Evolutionary conservation across 1,140 invertebrate species (phyloP), one percentile per base, ranked within the genome.

Genomic region (Penaeus vannamei): DNA sequence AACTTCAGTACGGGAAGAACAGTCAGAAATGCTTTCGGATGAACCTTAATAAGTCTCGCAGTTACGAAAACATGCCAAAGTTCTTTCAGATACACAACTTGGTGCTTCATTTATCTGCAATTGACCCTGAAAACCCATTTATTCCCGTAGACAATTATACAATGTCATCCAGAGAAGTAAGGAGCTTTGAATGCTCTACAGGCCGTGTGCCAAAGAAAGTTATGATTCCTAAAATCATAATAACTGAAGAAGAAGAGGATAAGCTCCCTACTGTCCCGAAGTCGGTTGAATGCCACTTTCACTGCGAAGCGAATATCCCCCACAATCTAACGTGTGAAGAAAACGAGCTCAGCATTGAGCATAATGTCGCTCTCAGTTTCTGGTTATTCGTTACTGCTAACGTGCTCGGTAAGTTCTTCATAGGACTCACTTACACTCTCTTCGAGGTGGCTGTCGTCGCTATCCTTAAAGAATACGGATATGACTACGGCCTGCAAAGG

Each of bases 401-500:
- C 32, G 76, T 90, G 36, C 53, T 88, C 20, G 60, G 64, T n/a
- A 83, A 84, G 22, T 81, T 91, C 32, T 64, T 86, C 59, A 90
- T 86, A 19, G 89, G 89, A n/a, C 80, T 91, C 22, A 89, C 91
- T 23, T 91, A 91, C 64, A 90, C 89, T 36, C 85, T 90, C 23
- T 90, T 90, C 62, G 87, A 91, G 59, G 86, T 89, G 76, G 90
- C 90, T 4, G 85, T 89, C 17, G 81, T 91, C 42, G 91, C 91
- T 23, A 85, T 91, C 36, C 88, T 91, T 3, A 90, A 86, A 59
- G 89, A 91, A 61, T 83, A 79, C 53, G 88, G 86, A 36, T 85
- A 90, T 61, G 89, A 91, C 81, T 91, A 91, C 77, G 91, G 91
- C 3, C 87, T 91, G 0, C 91, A 91, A 76, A 84, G 91, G 36